Evolutionary conservation across 2,888 invertebrate genomes (phyloP).

Genomic region (Drosophila histrio): DNA sequence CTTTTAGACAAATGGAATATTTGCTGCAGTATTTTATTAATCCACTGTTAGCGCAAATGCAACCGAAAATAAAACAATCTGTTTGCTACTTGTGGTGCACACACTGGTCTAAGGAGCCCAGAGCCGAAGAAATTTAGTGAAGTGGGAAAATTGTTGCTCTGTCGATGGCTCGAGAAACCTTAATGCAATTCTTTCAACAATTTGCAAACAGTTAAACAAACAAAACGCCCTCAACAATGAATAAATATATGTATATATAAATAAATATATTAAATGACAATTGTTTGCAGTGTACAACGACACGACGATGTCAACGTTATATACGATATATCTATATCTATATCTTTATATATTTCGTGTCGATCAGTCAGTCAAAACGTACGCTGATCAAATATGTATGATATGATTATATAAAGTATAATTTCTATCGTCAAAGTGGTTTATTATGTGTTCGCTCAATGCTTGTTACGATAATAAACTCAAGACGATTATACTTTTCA

Average conservation of each 20-base stretch:
- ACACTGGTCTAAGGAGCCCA: conserved; percentile 79
- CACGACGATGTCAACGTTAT: conserved; percentile 45
- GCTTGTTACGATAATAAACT: conserved; percentile 82
- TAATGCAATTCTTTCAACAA: conserved; percentile 84
- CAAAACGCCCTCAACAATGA: conserved; percentile 77
- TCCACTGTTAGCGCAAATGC: conserved; percentile 52
- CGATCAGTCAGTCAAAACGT: conserved; percentile 57
- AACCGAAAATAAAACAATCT: conserved; percentile 82
- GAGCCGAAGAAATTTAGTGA: conserved; percentile 35
- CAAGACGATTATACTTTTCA: conserved; percentile 61
- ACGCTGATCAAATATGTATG: conserved; percentile 52
- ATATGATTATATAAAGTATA: conserved; percentile 24
- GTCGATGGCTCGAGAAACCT: conserved; percentile 70
- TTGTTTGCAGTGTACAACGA: conserved; percentile 59
- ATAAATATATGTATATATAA: conserved; percentile 24
- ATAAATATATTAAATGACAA: conserved; percentile 30
- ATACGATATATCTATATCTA: conserved; percentile 10
- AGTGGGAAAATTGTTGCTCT: conserved; percentile 38
- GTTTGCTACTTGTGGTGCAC: conserved; percentile 84
- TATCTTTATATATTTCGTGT: conserved; percentile 22
- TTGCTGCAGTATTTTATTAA: conserved; percentile 14
- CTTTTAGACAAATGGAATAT: conserved; percentile 5
- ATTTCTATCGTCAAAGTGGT: conserved; percentile 66
- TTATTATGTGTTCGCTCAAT: conserved; percentile 81
- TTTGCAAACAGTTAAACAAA: conserved; percentile 84